Evolutionary conservation across 2,888 invertebrate genomes (phyloP), one percentile per base, ranked within the genome.

Genomic region (Liopterus haemorrhoidalis): DNA sequence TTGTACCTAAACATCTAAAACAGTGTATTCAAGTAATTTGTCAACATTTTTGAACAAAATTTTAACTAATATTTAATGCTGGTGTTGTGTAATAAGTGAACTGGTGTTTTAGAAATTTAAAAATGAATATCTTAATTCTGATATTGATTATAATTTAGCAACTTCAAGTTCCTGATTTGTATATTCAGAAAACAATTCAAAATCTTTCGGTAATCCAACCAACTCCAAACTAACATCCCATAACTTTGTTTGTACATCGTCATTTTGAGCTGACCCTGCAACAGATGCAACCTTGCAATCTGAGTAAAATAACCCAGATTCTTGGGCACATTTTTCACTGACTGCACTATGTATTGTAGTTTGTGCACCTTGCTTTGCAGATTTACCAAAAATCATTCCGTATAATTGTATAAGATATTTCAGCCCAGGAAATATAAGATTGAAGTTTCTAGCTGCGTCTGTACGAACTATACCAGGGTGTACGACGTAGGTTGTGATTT

Each of bases 391-490:
- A 0, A 74, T 76, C 2, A 58, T 56, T 0, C 63, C 5, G 0
- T 74, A 0, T 5, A 65, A 48, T 2, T 65, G 61, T 27, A 73
- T 59, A 1, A 76, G 24, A 27, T 54, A 57, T 8, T 69, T 61
- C 1, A 72, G 67, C 2, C 78, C 78, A 33, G 63, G 59, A 74
- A 77, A 48, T 0, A 70, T 63, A 0, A 68, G 59, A 56, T 77
- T 69, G 50, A 79, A 58, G 66, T 82, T 74, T 11, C 89, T 77
- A 1, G 78, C 79, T 5, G 90, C 62, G 55, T 88, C 87, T 0
- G 90, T 89, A 51, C 75, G 73, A 35, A 86, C 80, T 1, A 84
- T 70, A 1, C 86, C 86, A 0, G 86, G 86, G 61, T 87, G 85
- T 1, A 84, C 64, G 41, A 78, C 71, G 63, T 86, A 86, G 0